Conservation (phyloP, 2,113 vertebrate species). For the Theristicus caerulescens region DNA sequence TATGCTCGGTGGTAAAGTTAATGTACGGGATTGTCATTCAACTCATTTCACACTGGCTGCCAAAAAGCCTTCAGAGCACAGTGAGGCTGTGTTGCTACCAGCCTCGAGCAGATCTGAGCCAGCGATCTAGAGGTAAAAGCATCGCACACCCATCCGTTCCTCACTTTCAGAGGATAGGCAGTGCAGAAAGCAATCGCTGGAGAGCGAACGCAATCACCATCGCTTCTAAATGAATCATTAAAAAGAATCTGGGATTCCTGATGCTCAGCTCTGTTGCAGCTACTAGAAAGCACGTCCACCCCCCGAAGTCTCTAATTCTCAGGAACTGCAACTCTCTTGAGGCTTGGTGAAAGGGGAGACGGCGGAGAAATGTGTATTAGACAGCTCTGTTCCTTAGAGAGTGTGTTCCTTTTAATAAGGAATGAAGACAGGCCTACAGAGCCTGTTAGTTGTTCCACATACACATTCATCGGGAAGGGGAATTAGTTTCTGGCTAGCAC, state of each 20-base stretch:
- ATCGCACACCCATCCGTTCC: neutral
- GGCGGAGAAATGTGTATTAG: neutral
- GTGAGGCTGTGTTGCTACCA: neutral
- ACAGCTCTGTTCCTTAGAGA: neutral
- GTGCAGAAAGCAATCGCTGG: neutral
- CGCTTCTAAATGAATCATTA: neutral
- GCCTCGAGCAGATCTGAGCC: neutral
- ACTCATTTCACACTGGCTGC: slow-evolving; percentile 17
- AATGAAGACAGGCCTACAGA: neutral
- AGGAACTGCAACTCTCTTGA: neutral
- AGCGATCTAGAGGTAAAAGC: neutral
- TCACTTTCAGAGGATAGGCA: neutral
- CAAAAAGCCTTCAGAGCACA: neutral
- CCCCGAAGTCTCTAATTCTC: neutral
- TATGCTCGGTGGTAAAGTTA: slow-evolving; percentile 58
- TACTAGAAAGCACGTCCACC: neutral
- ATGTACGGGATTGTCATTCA: slow-evolving; percentile 36
- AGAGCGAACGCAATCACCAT: neutral
- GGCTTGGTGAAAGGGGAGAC: neutral
- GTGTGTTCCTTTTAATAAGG: neutral
- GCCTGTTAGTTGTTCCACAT: slow-evolving; percentile 10
- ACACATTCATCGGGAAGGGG: neutral
- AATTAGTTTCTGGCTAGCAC: slow-evolving; percentile 29
- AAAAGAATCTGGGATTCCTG: neutral
- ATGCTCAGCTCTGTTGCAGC: neutral